Conservation (phyloP, 2,888 invertebrate genomes). For the Nudaria mundana region DNA sequence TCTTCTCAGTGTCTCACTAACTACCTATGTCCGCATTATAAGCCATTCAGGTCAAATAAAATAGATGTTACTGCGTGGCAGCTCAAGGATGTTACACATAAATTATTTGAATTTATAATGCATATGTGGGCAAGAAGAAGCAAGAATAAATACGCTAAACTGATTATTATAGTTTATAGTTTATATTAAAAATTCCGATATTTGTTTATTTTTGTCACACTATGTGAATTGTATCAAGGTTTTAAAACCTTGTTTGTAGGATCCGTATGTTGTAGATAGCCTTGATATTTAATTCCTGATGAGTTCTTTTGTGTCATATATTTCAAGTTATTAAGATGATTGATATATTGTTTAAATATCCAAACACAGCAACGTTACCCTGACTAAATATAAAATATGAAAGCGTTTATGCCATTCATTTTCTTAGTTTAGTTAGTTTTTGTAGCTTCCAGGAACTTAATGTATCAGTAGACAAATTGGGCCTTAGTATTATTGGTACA, state of each 20-base stretch:
- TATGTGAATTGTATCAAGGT: conserved; percentile 1
- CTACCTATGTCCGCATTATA: conserved; percentile 16
- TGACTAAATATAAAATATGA: too few species aligned
- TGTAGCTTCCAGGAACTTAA: too few species aligned
- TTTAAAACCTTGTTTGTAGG: neutral
- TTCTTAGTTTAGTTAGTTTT: too few species aligned
- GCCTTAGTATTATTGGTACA: too few species aligned
- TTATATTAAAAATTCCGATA: conserved; percentile 1
- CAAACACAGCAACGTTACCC: too few species aligned
- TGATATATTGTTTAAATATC: too few species aligned
- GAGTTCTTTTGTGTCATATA: neutral
- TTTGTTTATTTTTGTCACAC: conserved; percentile 1
- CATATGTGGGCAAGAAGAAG: conserved; percentile 15
- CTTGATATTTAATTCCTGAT: neutral
- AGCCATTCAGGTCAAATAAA: conserved; percentile 4
- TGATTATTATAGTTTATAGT: conserved; percentile 22
- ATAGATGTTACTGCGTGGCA: conserved; percentile 16
- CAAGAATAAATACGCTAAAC: conserved; percentile 5
- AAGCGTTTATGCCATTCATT: too few species aligned
- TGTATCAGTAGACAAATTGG: too few species aligned
- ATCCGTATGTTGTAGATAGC: neutral
- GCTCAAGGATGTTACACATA: conserved; percentile 24
- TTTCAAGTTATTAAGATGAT: too few species aligned
- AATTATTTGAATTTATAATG: conserved; percentile 16
- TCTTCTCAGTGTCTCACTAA: neutral